Evolutionary conservation across 1,140 invertebrate genomes (phyloP).

Genomic region (Protaetia brevitarsis): DNA sequence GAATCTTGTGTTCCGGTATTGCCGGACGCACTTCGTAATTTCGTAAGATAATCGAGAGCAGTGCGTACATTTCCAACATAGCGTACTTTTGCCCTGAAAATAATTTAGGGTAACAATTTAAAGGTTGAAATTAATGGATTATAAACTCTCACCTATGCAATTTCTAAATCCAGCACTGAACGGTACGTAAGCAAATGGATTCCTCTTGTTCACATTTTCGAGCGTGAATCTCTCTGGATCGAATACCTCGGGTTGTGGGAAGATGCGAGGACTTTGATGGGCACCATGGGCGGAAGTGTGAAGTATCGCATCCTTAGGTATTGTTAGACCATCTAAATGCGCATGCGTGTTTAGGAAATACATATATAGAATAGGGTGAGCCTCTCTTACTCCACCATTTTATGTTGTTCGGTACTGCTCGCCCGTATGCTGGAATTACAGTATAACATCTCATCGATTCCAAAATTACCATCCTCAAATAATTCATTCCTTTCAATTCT

Average conservation of each 20-base stretch:
- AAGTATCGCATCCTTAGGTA: constrained; percentile 18
- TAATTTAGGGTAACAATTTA: background rate
- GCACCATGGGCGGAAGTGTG: constrained; percentile 52
- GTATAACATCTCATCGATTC: constrained; percentile 39
- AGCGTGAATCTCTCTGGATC: constrained; percentile 64
- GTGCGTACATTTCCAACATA: constrained; percentile 3
- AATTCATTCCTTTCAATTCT: constrained; percentile 57
- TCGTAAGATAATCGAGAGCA: background rate
- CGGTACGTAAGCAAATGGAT: constrained; percentile 56
- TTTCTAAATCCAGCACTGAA: constrained; percentile 63
- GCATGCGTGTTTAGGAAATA: background rate
- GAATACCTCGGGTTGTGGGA: constrained; percentile 63
- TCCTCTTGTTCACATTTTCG: constrained; percentile 48
- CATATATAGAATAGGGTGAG: background rate
- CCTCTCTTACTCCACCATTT: constrained; percentile 27
- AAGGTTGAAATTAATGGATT: background rate
- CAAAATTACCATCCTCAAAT: constrained; percentile 52
- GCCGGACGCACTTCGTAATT: background rate
- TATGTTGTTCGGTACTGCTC: constrained; percentile 57
- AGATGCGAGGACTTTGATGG: constrained; percentile 59
- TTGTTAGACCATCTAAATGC: constrained; percentile 20
- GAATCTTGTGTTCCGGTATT: constrained; percentile 11
- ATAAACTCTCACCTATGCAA: constrained; percentile 51
- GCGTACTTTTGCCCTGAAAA: constrained; percentile 6
- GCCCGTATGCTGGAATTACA: constrained; percentile 50